Conservation (phyloP, 1,140 invertebrate species). For the Lutraria rhynchaena region DNA sequence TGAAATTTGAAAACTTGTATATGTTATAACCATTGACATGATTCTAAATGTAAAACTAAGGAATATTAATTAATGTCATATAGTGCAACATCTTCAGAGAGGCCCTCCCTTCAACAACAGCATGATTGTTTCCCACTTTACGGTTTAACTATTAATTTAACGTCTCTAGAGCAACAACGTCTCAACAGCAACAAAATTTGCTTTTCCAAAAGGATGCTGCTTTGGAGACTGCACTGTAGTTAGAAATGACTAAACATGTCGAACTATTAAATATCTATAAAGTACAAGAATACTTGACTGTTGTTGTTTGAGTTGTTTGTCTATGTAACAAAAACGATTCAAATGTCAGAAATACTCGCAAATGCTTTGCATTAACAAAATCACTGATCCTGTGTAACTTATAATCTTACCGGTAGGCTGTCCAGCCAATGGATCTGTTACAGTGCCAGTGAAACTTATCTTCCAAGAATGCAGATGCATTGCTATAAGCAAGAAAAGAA, state of each 20-base stretch:
- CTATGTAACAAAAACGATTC: neutral
- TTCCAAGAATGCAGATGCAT: constrained; percentile 14
- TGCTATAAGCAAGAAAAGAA: neutral
- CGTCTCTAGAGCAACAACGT: too few species aligned
- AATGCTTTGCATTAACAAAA: too few species aligned
- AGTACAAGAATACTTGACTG: neutral
- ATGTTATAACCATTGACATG: neutral
- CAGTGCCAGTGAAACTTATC: constrained; percentile 1
- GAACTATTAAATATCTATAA: neutral
- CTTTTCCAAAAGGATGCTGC: neutral
- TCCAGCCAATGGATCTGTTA: constrained; percentile 10
- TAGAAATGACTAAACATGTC: neutral
- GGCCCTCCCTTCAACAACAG: too few species aligned
- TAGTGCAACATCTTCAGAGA: too few species aligned
- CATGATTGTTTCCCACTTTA: too few species aligned
- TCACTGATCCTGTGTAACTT: too few species aligned
- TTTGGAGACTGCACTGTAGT: neutral
- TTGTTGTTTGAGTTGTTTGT: neutral
- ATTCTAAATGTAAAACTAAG: neutral
- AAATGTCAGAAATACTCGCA: neutral
- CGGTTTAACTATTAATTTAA: too few species aligned
- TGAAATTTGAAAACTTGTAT: neutral
- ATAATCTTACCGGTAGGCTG: neutral
- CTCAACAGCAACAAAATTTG: neutral
- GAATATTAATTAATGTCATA: neutral